Base-by-base conservation (phyloP, 2,888 invertebrate genomes). In the Xestia ashworthii region DNA sequence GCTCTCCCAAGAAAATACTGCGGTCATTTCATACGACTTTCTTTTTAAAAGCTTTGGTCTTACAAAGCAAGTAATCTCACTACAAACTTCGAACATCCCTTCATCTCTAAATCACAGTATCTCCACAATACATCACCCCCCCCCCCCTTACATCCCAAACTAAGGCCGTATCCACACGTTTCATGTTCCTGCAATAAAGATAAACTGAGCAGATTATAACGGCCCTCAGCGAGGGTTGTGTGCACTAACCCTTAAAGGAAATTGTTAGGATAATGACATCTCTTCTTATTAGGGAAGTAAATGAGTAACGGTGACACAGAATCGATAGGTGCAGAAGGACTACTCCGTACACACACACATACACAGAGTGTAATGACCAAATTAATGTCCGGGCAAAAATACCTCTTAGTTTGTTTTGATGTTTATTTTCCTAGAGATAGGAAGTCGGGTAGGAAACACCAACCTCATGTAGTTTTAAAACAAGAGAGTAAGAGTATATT, bases 131-230 rank as follows among this genome's bases (percentile, higher is more conserved):
- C 82, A 79, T 85, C 82, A 77, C 74, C 66, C 76, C 11, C 44
- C 44, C 44, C 44, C 44, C 71, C 58, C 48, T 38, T 25, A 76
- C 46, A 74, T 55, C 68, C 77, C 67, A 38, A 78, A 76, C 86
- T 86, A 86, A 84, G 75, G 78, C 80, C 69, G 65, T 67, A 78
- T 87, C 65, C 82, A 84, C 86, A 86, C 80, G 82, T 70, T 70
- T 67, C 81, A 84, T 83, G 82, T 84, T 76, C 69, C 72, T 72
- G 79, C 82, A 85, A 85, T 89, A 84, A 85, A 89, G 88, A 89
- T 89, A 83, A 87, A 87, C 78, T 83, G 70, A 64, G 58, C 71
- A 81, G 84, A 87, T 87, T 88, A 85, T 82, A 76, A 79, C 68
- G 74, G 67, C 71, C 80, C 78, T 65, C 53, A 44, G 64, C 32